Evolutionary conservation across 2,113 vertebrate genomes (phyloP), one percentile per base, ranked within the genome.

Genomic region (Mesembrinibis cayennensis): DNA sequence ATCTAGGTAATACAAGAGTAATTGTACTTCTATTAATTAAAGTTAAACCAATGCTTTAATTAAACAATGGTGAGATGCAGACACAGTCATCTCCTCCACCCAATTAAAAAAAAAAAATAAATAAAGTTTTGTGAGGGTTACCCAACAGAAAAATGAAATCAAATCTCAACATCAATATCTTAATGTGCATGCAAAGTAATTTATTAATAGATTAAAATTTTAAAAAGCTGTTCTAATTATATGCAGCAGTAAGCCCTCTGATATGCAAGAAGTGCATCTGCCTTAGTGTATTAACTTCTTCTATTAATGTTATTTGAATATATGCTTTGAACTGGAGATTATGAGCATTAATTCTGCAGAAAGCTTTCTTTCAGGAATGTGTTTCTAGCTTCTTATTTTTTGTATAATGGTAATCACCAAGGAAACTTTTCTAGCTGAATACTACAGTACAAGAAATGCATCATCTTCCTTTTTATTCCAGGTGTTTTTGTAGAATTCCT

Each of bases 311-410:
- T 84, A 87, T 86, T 95, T 89, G 58, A 96, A 74, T 30, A 74
- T 25, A 74, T 52, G 62, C 72, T 94, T 74, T 80, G 79, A 94
- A 89, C 52, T 81, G 56, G 32, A 95, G 65, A 95, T 96, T 67
- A 91, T 26, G 14, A 52, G 69, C 72, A 92, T 20, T 91, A 70
- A 89, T 94, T 96, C 86, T 81, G 72, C 70, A 87, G 65, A 61
- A 94, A 95, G 22, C 56, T 82, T 66, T 52, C 67, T 79, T 73
- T 70, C 79, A 92, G 89, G 50, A 96, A 72, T 66, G 76, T 40
- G 40, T 59, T 49, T 90, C 17, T 12, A 26, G 52, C 36, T 82
- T 79, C 56, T 55, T 78, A 59, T 50, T 86, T 61, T 78, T 78
- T 72, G 22, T 21, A 7, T 71, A 66, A 40, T 23, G 29, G 53